These are phyloP conservation scores for Iphiclides podalirius DNA, from an alignment of 2,888 invertebrate species.

Conservation along the genomic window DNA sequence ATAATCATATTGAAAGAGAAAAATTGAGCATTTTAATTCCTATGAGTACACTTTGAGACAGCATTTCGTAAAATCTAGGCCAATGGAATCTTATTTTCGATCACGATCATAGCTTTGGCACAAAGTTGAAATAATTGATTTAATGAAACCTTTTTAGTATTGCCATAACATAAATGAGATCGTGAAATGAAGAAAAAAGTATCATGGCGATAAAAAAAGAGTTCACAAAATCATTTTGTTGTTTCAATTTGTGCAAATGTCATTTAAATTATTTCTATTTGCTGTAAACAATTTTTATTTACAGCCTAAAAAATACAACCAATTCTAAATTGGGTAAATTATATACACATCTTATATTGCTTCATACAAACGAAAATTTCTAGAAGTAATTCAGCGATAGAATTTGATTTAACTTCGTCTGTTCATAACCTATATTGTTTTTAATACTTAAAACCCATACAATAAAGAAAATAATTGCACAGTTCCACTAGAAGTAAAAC, in stretches of 20 bases:
- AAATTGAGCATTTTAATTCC: slow-evolving; percentile 22
- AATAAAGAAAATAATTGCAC: no score
- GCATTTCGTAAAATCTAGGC: slow-evolving; percentile 11
- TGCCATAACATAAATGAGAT: background rate
- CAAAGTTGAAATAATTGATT: slow-evolving; percentile 1
- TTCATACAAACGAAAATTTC: background rate
- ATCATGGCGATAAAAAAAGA: background rate
- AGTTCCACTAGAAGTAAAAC: no score
- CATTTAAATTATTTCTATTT: background rate
- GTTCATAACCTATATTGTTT: no score
- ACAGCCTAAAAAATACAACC: background rate
- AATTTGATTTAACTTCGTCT: no score
- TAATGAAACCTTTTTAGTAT: background rate
- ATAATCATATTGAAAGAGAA: slow-evolving; percentile 9
- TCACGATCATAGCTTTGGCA: slow-evolving; percentile 3
- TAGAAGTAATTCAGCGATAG: background rate
- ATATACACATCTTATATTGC: background rate
- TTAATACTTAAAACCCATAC: no score
- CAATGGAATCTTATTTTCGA: background rate
- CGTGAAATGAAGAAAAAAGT: background rate
- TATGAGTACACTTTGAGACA: slow-evolving; percentile 11
- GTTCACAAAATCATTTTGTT: background rate
- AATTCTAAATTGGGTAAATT: background rate
- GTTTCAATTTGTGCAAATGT: background rate
- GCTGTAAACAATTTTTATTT: background rate